Conservation (phyloP, 2,888 invertebrate species). For the Tolmerus cingulatus region DNA sequence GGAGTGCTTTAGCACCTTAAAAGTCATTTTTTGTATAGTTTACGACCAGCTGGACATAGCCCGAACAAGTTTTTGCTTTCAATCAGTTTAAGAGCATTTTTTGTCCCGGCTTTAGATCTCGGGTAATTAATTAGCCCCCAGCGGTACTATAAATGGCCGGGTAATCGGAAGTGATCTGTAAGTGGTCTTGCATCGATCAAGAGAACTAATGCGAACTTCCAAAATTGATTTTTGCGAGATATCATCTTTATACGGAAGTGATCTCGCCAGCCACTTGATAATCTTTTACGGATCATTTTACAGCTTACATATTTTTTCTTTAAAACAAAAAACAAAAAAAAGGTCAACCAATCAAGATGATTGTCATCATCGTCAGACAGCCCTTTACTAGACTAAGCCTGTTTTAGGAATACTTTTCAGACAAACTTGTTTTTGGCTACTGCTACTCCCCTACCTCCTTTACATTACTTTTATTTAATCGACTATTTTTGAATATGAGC, state of each 20-base stretch:
- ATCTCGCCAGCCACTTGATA: neutral
- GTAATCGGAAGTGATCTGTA: neutral
- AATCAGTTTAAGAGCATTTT: neutral
- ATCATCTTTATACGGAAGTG: neutral
- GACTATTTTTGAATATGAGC: too few species aligned
- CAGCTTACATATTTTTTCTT: neutral
- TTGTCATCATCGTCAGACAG: neutral
- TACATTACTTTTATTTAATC: neutral
- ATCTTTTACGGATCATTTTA: neutral
- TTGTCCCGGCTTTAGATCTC: neutral
- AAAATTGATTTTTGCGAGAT: neutral
- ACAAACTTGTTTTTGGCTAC: neutral
- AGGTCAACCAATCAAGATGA: neutral
- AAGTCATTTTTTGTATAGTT: neutral
- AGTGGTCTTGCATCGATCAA: neutral
- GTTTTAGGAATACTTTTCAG: neutral
- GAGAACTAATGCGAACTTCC: neutral
- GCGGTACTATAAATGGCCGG: neutral
- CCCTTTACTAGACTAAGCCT: neutral
- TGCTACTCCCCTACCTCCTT: neutral
- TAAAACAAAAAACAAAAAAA: neutral
- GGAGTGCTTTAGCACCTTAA: neutral
- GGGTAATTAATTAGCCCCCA: neutral
- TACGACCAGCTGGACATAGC: neutral
- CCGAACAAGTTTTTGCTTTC: neutral